Evolutionary conservation across 2,888 invertebrate species (phyloP).

Genomic region (Acronicta alni): DNA sequence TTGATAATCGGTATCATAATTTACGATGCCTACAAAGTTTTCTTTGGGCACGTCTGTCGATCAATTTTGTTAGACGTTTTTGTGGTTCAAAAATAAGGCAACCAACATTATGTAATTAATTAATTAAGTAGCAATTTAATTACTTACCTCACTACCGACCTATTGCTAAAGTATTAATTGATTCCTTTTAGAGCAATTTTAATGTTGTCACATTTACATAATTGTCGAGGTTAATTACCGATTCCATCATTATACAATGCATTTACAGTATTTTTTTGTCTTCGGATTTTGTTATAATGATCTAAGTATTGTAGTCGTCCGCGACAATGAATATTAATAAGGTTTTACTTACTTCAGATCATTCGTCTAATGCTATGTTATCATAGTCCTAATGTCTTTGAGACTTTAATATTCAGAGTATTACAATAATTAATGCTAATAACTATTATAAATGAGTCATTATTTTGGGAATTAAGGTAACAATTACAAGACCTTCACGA

Average conservation of each 20-base stretch:
- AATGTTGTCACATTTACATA: slow-evolving; percentile 40
- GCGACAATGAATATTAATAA: slow-evolving; percentile 7
- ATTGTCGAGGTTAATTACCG: slow-evolving; percentile 25
- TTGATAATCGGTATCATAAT: slow-evolving; percentile 37
- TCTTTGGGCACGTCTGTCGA: slow-evolving; percentile 29
- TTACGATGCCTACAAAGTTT: slow-evolving; percentile 44
- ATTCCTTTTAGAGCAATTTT: slow-evolving; percentile 43
- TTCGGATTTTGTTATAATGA: slow-evolving; percentile 7
- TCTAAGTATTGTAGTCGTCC: neutral
- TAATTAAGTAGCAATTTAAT: slow-evolving; percentile 43
- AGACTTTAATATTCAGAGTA: neutral
- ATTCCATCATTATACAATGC: slow-evolving; percentile 23
- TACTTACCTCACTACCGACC: slow-evolving; percentile 38
- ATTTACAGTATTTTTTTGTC: slow-evolving; percentile 9
- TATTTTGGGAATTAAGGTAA: neutral
- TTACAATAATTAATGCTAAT: slow-evolving; percentile 1
- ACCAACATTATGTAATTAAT: slow-evolving; percentile 41
- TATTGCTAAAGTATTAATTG: slow-evolving; percentile 49
- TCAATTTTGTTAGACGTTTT: slow-evolving; percentile 37
- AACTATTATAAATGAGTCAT: neutral
- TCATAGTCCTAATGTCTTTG: slow-evolving; percentile 4
- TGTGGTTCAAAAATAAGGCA: slow-evolving; percentile 30
- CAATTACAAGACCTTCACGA: no score
- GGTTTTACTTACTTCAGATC: slow-evolving; percentile 11
- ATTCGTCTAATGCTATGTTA: slow-evolving; percentile 1